These are phyloP conservation scores for Hippasteria phrygiana DNA, from an alignment of 53 echinoderm and acorn worm species.

Conservation along the genomic window DNA sequence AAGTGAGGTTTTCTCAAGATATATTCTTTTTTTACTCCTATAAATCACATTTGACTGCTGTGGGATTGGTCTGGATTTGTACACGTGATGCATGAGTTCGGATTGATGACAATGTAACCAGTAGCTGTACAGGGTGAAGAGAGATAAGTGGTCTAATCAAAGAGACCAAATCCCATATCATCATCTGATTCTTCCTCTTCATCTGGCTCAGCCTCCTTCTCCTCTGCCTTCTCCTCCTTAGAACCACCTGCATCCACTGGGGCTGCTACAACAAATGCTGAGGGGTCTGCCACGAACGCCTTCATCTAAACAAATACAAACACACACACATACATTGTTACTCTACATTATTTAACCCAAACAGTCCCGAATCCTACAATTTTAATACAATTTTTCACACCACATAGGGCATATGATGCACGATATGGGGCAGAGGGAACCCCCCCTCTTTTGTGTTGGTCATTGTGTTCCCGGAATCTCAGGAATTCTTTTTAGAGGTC, in stretches of 20 bases:
- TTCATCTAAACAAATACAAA: conserved; percentile 71
- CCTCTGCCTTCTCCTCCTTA: conserved; percentile 59
- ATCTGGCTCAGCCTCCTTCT: conserved; percentile 70
- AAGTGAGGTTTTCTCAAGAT: no score
- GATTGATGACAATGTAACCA: background rate
- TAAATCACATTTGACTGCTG: background rate
- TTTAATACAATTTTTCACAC: no score
- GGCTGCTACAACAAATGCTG: conserved; percentile 86
- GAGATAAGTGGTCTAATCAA: conserved; percentile 71
- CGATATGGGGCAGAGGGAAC: no score
- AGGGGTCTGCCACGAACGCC: conserved; percentile 91
- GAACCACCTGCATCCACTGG: conserved; percentile 72
- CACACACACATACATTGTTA: background rate
- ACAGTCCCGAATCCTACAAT: no score
- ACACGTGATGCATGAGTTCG: background rate
- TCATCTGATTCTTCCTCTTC: conserved; percentile 90
- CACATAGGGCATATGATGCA: no score
- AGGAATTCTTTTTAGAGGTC: no score
- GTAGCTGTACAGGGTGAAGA: background rate
- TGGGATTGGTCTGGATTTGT: background rate
- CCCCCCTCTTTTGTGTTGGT: no score
- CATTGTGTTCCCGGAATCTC: no score
- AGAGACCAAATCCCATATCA: conserved; percentile 99
- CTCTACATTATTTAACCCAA: background rate
- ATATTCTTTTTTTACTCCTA: background rate